phyloP scores from a whole-genome alignment of 2,888 invertebrate species.

The Endotricha flammealis region DNA sequence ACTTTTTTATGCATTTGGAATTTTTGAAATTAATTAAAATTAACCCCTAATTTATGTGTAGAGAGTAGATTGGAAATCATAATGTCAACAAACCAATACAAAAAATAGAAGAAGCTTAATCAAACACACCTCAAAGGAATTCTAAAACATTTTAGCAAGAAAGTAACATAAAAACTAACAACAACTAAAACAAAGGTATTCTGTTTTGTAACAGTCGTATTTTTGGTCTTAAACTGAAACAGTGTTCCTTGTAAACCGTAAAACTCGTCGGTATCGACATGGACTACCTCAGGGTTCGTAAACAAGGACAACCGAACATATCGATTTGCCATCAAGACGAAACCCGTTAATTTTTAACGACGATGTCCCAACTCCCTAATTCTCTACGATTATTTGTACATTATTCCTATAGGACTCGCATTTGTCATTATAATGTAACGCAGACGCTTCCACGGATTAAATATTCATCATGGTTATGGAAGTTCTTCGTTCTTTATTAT shows the following conservation, averaged over 20 bases:
- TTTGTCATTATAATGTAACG: constrained; percentile 44
- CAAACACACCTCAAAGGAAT: too few relatives aligned
- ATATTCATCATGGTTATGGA: constrained; percentile 23
- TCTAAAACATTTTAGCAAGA: too few relatives aligned
- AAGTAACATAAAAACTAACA: background rate
- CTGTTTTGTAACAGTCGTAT: constrained; percentile 3
- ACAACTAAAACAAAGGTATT: background rate
- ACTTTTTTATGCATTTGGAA: too few relatives aligned
- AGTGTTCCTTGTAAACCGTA: constrained; percentile 10
- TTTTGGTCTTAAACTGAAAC: constrained; percentile 1
- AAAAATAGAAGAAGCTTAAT: too few relatives aligned
- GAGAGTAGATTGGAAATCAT: too few relatives aligned
- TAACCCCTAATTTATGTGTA: too few relatives aligned
- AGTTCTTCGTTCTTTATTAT: constrained; percentile 6
- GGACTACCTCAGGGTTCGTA: constrained; percentile 14
- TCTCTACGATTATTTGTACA: constrained; percentile 55
- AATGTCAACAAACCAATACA: too few relatives aligned
- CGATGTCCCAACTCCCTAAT: constrained; percentile 49
- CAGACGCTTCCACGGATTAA: constrained; percentile 23
- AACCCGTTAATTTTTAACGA: constrained; percentile 65
- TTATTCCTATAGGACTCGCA: constrained; percentile 30
- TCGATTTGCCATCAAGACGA: constrained; percentile 65
- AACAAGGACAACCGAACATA: constrained; percentile 27
- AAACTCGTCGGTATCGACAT: constrained; percentile 17
- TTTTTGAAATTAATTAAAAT: too few relatives aligned